Evolutionary conservation across 2,888 invertebrate genomes (phyloP).

Genomic region (Sphaerophoria taeniata): DNA sequence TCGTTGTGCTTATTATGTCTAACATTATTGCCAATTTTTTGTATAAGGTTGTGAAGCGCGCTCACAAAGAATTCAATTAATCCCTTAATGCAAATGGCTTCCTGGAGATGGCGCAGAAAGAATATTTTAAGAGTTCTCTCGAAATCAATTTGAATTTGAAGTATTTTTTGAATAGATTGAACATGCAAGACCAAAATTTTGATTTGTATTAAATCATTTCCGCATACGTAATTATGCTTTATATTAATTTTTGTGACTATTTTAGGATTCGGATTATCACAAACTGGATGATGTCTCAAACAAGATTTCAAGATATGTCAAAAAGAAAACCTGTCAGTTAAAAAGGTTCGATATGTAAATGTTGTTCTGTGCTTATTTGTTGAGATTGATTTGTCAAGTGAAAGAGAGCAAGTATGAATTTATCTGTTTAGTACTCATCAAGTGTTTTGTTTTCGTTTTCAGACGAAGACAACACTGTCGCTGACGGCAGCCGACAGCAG

Average conservation of each 20-base stretch:
- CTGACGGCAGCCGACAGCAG: constrained; percentile 16
- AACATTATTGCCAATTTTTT: too few species aligned
- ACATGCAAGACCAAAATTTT: neutral
- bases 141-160: constrained; percentile 3
- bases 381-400: neutral
- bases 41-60: too few species aligned
- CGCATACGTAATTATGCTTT: too few species aligned
- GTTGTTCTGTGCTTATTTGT: neutral
- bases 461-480: neutral
- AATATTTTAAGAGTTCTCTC: constrained; percentile 11
- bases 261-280: constrained; percentile 46
- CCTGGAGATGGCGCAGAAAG: neutral
- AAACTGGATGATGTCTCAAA: constrained; percentile 30
- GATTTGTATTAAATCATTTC: constrained; percentile 26
- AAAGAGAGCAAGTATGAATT: neutral
- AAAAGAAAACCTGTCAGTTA: too few species aligned
- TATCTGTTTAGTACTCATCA: constrained; percentile 24
- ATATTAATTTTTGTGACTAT: too few species aligned
- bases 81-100: constrained; percentile 29
- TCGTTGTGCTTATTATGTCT: too few species aligned
- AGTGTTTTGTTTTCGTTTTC: too few species aligned
- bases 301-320: too few species aligned
- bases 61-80: constrained; percentile 23
- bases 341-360: neutral
- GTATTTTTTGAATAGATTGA: constrained; percentile 8